Conservation (phyloP, 2,113 vertebrate genomes). For the Xenotilapia flavipinnis region DNA sequence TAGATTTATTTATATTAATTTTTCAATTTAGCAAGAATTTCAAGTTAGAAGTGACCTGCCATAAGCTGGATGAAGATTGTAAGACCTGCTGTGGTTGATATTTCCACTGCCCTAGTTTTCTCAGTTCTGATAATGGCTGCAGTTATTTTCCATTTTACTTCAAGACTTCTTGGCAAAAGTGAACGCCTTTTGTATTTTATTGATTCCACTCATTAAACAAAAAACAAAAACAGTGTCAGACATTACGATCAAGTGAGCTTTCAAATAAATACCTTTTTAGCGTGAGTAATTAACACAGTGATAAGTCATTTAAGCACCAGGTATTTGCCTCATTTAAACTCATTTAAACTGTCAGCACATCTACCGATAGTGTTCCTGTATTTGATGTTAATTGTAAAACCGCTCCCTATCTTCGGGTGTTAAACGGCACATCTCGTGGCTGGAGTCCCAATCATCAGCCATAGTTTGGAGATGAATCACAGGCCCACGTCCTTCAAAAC, state of each 20-base stretch:
- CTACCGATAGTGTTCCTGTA: background rate
- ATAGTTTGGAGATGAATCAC: slow-evolving; percentile 51
- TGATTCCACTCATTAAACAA: background rate
- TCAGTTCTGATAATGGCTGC: background rate
- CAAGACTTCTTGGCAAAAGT: background rate
- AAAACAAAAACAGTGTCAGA: background rate
- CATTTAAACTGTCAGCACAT: background rate
- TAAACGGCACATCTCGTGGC: background rate
- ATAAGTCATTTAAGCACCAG: background rate
- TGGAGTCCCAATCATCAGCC: background rate
- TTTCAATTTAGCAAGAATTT: background rate
- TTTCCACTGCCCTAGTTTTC: background rate
- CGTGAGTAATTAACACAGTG: background rate
- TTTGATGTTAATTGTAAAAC: background rate
- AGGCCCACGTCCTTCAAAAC: background rate
- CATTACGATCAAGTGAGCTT: background rate
- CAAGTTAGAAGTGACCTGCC: background rate
- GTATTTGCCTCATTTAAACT: background rate
- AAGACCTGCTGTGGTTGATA: background rate
- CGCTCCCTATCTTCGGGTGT: slow-evolving; percentile 12
- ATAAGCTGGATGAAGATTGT: background rate
- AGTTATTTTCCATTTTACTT: background rate
- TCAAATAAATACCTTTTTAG: background rate
- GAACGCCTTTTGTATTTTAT: background rate
- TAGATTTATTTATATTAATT: background rate